Conservation (phyloP, 2,888 invertebrate species). For the Parapristionchus giblindavisi region DNA sequence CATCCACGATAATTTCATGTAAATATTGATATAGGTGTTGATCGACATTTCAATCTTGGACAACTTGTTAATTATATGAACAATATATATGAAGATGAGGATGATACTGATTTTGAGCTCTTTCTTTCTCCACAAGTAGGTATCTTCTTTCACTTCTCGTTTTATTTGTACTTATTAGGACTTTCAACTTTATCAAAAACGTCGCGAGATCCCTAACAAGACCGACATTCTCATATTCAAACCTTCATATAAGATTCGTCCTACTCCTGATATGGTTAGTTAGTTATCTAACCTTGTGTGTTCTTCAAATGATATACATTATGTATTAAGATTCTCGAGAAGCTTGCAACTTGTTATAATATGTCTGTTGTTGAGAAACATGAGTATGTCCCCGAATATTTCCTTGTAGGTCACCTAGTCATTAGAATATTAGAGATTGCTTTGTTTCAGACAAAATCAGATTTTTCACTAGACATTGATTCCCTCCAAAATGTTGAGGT, state of each 20-base stretch:
- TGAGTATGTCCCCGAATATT: slow-evolving; percentile 40
- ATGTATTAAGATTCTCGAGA: slow-evolving; percentile 38
- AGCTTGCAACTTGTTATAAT: slow-evolving; percentile 35
- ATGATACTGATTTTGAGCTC: slow-evolving; percentile 39
- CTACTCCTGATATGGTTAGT: slow-evolving; percentile 39
- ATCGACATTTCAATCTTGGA: slow-evolving; percentile 38
- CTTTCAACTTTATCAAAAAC: slow-evolving; percentile 31
- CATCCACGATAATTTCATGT: not conserved
- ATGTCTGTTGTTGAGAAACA: slow-evolving; percentile 39
- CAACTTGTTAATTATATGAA: slow-evolving; percentile 40
- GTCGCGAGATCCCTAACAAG: slow-evolving; percentile 37
- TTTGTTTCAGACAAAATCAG: not conserved
- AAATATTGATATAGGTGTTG: slow-evolving; percentile 30
- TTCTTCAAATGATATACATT: not conserved
- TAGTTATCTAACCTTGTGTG: not conserved
- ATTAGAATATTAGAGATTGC: not conserved
- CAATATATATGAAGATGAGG: slow-evolving; percentile 44
- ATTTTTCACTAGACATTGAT: not conserved
- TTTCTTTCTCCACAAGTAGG: slow-evolving; percentile 34
- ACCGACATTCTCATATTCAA: slow-evolving; percentile 37
- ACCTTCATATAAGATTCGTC: slow-evolving; percentile 41
- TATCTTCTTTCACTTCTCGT: not conserved
- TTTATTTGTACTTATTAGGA: slow-evolving; percentile 2
- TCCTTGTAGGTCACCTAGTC: not conserved
- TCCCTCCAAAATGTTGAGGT: not conserved